Base-by-base conservation (phyloP, 2,113 vertebrate species). In the Hippoglossus stenolepis region DNA sequence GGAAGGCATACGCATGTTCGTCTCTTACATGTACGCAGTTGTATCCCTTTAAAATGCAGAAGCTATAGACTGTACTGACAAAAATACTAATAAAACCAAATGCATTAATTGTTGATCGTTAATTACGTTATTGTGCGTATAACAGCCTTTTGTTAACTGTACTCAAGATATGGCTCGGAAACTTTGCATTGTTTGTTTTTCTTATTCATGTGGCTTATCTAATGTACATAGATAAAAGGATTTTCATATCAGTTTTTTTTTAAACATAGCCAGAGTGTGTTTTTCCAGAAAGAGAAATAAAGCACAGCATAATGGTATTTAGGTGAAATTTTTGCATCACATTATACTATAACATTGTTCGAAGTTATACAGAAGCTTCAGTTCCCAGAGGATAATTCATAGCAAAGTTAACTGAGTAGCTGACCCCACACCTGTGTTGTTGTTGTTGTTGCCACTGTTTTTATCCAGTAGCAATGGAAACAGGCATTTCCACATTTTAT, bases 391-490 rank as follows among this genome's bases (percentile, higher is more conserved):
- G 24, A 54, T 38, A 73, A 5, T 73, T 65, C 21, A 8, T 17
- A 24, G 28, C 13, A 49, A 17, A 77, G 65, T 61, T 65, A 60
- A 11, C 62, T 15, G 60, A 40, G 61, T 60, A 57, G 67, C 64
- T 71, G 70, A 82, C 56, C 77, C 54, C 56, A 28, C 28, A n/a
- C 45, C 56, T 20, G 40, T 80, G 65, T 81, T 87, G 59, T 87
- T 53, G 9, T n/a, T 54, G 20, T 54, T 84, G 83, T 85, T 78
- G 67, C 80, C 77, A 28, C 43, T 82, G 79, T 88, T 89, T 82
- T 83, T 75, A 87, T 87, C 65, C 80, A 87, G 80, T 84, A 56
- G 79, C 73, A 80, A 85, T 91, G 84, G 81, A 93, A 90, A 87
- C 83, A 88, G 83, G 79, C 68, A 87, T 87, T 88, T 86, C 78